phyloP scores from a whole-genome alignment of 2,113 vertebrate species.

The Scytalopus superciliaris region DNA sequence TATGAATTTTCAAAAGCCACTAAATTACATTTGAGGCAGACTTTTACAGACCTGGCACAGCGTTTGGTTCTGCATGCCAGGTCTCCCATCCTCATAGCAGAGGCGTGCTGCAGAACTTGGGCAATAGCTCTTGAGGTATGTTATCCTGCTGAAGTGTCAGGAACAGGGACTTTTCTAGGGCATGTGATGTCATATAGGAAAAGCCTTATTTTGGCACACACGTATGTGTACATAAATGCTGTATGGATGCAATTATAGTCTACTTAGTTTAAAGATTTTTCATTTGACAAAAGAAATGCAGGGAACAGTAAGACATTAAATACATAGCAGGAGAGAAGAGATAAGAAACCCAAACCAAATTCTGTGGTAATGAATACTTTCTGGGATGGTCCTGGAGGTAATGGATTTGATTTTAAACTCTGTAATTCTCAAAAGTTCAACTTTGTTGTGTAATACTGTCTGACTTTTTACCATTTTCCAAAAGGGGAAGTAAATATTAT shows the following conservation, averaged over 20 bases:
- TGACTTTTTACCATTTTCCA: background rate
- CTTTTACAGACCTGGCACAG: background rate
- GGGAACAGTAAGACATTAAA: background rate
- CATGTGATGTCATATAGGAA: background rate
- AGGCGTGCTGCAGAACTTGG: background rate
- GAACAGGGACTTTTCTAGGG: background rate
- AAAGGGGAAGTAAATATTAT: background rate
- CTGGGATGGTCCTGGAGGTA: background rate
- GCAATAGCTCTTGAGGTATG: background rate
- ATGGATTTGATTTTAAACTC: background rate
- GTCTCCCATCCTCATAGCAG: background rate
- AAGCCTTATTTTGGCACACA: background rate
- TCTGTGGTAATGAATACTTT: background rate
- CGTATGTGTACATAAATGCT: fast-evolving
- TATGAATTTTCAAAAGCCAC: background rate
- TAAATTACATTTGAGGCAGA: background rate
- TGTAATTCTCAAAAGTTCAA: background rate
- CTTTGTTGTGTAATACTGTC: background rate
- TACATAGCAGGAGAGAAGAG: background rate
- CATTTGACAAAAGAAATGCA: background rate
- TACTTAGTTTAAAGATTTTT: background rate
- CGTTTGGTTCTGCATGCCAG: background rate
- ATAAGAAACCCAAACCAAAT: background rate
- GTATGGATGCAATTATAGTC: fast-evolving
- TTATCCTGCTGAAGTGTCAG: background rate